These are phyloP conservation scores for Ophion ventricosus DNA, from an alignment of 2,888 invertebrate species.

Conservation along the genomic window DNA sequence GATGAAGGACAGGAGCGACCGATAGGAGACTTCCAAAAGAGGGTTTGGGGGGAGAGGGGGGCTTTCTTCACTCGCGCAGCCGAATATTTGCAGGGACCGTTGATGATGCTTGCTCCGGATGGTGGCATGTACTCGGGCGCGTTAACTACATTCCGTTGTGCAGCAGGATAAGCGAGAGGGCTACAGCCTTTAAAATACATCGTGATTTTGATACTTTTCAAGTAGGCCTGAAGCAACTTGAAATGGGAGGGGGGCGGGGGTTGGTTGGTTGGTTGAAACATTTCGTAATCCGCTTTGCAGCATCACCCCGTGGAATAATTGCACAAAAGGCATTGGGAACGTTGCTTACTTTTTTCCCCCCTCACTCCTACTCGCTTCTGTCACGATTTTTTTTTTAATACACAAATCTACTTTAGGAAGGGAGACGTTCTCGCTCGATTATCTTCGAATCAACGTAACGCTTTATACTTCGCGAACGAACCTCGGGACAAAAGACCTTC, in stretches of 20 bases:
- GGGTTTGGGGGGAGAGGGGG: too few relatives aligned
- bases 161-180: neutral
- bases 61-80: neutral
- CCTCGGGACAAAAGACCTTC: too few relatives aligned
- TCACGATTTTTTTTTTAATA: neutral
- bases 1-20: constrained; percentile 25
- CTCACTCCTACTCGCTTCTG: too few relatives aligned
- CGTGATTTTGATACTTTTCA: constrained; percentile 81
- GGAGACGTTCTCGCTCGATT: constrained; percentile 29
- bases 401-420: constrained; percentile 41
- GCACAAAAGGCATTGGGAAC: constrained; percentile 1
- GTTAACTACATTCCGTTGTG: constrained; percentile 5
- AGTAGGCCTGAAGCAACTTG: neutral
- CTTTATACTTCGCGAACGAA: neutral
- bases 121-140: neutral
- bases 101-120: too few relatives aligned
- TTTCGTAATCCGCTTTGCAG: constrained; percentile 80
- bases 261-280: too few relatives aligned
- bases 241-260: neutral
- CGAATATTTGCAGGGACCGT: constrained; percentile 1
- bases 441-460: neutral
- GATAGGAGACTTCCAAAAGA: neutral
- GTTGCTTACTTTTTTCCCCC: neutral
- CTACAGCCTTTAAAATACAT: constrained; percentile 75
- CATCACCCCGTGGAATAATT: constrained; percentile 45